Base-by-base conservation (phyloP, 2,797 vertebrate genomes). In the Lepilemur ruficaudatus region DNA sequence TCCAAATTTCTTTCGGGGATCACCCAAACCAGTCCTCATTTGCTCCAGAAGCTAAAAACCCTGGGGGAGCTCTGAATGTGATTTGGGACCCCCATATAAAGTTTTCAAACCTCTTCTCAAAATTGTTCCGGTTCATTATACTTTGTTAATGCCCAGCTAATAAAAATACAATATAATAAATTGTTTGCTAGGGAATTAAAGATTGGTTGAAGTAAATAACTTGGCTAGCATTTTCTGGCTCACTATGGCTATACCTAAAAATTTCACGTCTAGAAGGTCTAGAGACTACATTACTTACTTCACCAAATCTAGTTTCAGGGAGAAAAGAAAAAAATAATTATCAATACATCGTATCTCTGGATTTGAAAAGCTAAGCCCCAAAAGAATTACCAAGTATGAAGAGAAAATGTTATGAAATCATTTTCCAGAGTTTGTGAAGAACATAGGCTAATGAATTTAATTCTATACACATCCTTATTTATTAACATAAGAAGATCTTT, bases 371-470 rank as follows among this genome's bases (percentile, higher is more conserved):
- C n/a, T 55, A 20, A 83, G 48, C 43, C 35, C 89, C 35, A 94
- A 88, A 82, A 13, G 57, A 95, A 92, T 59, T 65, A 91, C 25
- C 35, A 50, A 88, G 2, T 52, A 73, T 89, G 7, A 97, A 83
- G 28, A 93, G 25, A 82, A 95, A 88, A 93, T 43, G 8, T 73
- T 69, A 75, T n/a, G 41, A 90, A 89, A 76, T 63, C 35, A 70
- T 95, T 96, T 96, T 93, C 41, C 69, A 90, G 25, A 90, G 17
- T 75, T 63, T 61, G 3, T 85, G 78, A 96, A 94, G 91, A 94
- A 75, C 38, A 91, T 17, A 84, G 23, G 59, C 57, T 69, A 87
- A 67, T 5, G 5, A 57, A 84, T 79, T 91, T 4, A 3, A n/a
- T 2, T 81, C 65, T 76, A 35, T 30, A 88, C 18, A 38, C 52